Evolutionary conservation across 1,140 invertebrate genomes (phyloP).

Genomic region (Acyrthosiphon pisum): DNA sequence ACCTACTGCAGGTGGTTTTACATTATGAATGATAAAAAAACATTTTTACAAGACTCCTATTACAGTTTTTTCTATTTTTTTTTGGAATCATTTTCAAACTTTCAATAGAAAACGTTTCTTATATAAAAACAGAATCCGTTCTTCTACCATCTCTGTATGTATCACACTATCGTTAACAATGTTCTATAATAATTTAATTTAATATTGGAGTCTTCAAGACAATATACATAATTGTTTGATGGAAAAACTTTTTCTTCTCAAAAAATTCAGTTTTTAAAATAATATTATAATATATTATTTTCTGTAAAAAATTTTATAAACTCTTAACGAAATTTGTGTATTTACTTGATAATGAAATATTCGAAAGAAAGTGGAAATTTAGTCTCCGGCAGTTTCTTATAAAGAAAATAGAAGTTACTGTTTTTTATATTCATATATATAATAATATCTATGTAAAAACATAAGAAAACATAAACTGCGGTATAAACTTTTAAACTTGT

Average conservation of each 20-base stretch:
- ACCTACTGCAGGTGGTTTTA: not conserved
- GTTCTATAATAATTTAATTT: not conserved
- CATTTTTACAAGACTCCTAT: too few species aligned
- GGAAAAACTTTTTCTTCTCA: not conserved
- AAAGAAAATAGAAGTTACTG: not conserved
- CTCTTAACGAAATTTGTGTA: not conserved
- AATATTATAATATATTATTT: not conserved
- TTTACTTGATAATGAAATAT: not conserved
- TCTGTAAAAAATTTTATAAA: not conserved
- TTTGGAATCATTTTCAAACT: too few species aligned
- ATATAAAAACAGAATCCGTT: not conserved
- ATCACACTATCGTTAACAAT: not conserved
- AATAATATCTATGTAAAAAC: not conserved
- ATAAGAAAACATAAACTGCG: not conserved
- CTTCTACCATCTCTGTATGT: not conserved
- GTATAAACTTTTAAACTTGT: not conserved
- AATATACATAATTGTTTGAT: slow-evolving; percentile 1
- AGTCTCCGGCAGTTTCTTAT: not conserved
- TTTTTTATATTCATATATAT: not conserved
- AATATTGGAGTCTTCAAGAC: not conserved
- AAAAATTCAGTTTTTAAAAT: not conserved
- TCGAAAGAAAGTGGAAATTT: not conserved
- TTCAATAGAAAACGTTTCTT: too few species aligned
- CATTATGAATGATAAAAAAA: not conserved
- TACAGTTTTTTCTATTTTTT: too few species aligned